Evolutionary conservation across 2,888 invertebrate species (phyloP), one percentile per base, ranked within the genome.

Genomic region (Erebia aethiops): DNA sequence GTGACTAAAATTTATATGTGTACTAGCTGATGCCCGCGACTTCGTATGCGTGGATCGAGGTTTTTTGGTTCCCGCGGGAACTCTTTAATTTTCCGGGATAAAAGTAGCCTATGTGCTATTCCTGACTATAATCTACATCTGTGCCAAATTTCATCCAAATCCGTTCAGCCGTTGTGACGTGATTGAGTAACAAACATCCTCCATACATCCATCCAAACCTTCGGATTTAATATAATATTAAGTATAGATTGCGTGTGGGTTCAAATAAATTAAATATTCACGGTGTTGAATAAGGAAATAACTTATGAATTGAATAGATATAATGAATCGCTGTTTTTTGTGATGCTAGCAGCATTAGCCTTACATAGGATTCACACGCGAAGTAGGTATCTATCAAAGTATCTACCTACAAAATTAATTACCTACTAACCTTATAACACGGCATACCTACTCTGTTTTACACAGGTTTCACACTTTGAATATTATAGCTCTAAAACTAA

Each of bases 201-300:
- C n/a, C n/a, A n/a, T n/a, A n/a, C n/a, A n/a, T n/a, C n/a, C n/a
- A n/a, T n/a, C n/a, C n/a, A n/a, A n/a, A n/a, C n/a, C n/a, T n/a
- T n/a, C n/a, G n/a, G n/a, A n/a, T n/a, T n/a, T n/a, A n/a, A n/a
- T n/a, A n/a, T n/a, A n/a, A n/a, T n/a, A n/a, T n/a, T n/a, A n/a
- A n/a, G n/a, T n/a, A n/a, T n/a, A n/a, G n/a, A n/a, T 66, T 21
- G 66, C 66, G 66, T 66, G 66, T 66, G 54, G 54, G 56, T 56
- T 56, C n/a, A 56, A 43, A 56, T 66, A 56, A 43, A 66, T 66
- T 56, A 56, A 66, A 66, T 66, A 66, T 66, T 57, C 66, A 66
- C 54, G 18, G 18, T 56, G 66, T 14, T 46, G 54, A 56, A 66
- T 66, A 66, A 66, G 66, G 66, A 66, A 66, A 66, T 66, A 64